Conservation (phyloP, 2,797 vertebrate genomes). For the Hozukius guyotensis region DNA sequence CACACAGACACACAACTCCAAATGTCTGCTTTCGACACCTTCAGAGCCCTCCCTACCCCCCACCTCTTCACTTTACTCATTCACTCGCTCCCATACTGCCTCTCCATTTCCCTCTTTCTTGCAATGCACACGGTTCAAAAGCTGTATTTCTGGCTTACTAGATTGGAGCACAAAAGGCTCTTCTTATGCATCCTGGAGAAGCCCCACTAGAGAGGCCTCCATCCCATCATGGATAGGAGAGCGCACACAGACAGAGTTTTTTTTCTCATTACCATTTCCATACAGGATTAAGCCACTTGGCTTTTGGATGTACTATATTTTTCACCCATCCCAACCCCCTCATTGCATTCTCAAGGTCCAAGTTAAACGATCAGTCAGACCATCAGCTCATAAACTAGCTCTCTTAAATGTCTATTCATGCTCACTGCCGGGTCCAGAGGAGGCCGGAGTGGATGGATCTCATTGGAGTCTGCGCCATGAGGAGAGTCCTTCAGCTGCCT, state of each 20-base stretch:
- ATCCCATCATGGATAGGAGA: conserved; percentile 63
- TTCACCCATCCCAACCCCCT: conserved; percentile 31
- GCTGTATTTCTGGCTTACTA: conserved; percentile 85
- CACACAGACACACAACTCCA: conserved; percentile 48
- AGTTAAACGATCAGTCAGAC: conserved; percentile 78
- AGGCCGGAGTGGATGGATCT: conserved; percentile 60
- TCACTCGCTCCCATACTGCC: conserved; percentile 70
- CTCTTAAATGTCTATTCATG: conserved; percentile 68
- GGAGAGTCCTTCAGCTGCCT: conserved; percentile 59
- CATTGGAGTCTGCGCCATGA: conserved; percentile 42
- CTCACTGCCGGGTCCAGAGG: conserved; percentile 30
- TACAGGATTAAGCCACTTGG: conserved; percentile 85
- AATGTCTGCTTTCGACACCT: conserved; percentile 72
- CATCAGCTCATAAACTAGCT: conserved; percentile 74
- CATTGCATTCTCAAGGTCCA: conserved; percentile 59
- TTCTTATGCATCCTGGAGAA: conserved; percentile 79
- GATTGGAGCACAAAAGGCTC: conserved; percentile 80
- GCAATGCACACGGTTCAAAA: conserved; percentile 79
- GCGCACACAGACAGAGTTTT: conserved; percentile 66
- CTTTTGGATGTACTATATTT: conserved; percentile 79
- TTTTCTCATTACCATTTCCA: conserved; percentile 85
- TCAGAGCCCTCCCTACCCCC: conserved; percentile 30
- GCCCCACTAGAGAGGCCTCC: conserved; percentile 78
- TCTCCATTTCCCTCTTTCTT: conserved; percentile 80
- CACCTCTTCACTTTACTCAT: conserved; percentile 61